Base-by-base conservation (phyloP, 2,797 vertebrate genomes). In the Centroberyx gerrardi region DNA sequence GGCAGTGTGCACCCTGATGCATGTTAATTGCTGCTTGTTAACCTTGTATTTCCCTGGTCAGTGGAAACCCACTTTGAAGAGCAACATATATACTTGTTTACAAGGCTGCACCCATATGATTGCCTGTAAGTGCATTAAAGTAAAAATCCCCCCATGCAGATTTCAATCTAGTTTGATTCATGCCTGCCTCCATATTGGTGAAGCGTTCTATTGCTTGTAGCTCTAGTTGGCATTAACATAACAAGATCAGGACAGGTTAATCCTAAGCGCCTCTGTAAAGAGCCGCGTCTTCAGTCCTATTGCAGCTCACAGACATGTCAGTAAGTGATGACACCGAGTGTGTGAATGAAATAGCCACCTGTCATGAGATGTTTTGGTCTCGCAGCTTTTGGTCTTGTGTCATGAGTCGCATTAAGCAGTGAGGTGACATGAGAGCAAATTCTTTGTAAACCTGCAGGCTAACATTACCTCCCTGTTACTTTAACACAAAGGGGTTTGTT, bases 381-480 rank as follows among this genome's bases (percentile, higher is more conserved):
- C 31, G 29, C 13, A 78, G 83, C 74, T 53, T 22, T 22, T 22
- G 22, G 22, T 22, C 22, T 22, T 22, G 68, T 84, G 87, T 88
- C 87, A 80, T 64, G 67, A 80, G 76, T 89, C 66, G 78, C 62
- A 74, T 77, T 72, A 75, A 80, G 86, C 81, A 72, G 70, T 81
- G 62, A 46, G 67, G 82, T 90, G 85, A 92, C 89, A 88, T 83
- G 85, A 87, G 83, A 65, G 52, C 73, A 86, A 81, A 88, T 81
- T 84, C 79, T 90, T 84, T 71, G 69, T 55, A 86, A 84, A 92
- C 84, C 90, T 89, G 87, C 83, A 71, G 89, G 90, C 86, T 77
- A 89, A 91, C 85, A 89, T 92, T 90, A 92, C 92, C 91, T 89
- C 88, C 87, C 90, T 88, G 85, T 76, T 84, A 87, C 90, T 86